Percentiles rank a stretch among this genome's conserved stretches.
Conservation (phyloP, 2,888 invertebrate species). For the Kryphioiulus occultus region DNA sequence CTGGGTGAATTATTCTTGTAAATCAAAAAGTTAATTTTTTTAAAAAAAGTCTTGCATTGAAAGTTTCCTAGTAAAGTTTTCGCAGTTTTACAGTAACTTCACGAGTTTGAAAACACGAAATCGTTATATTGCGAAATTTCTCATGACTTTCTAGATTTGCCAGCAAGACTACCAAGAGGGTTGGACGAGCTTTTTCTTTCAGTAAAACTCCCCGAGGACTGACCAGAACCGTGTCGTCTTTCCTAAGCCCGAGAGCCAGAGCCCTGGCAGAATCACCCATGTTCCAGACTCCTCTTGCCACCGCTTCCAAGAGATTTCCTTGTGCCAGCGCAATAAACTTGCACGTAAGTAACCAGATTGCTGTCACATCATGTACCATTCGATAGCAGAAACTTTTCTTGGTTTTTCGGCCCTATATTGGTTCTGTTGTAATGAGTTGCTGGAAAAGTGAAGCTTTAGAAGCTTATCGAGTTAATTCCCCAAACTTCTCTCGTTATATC, state of each 20-base stretch:
- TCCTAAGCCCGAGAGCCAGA: constrained; percentile 76
- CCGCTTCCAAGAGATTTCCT: constrained; percentile 50
- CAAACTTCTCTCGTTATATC: not conserved
- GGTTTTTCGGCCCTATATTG: too few relatives aligned
- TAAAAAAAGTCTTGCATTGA: too few relatives aligned
- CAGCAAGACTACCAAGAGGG: constrained; percentile 65
- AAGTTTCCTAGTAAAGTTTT: too few relatives aligned
- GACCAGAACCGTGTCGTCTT: constrained; percentile 91
- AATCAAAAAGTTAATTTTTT: too few relatives aligned
- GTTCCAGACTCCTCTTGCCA: constrained; percentile 49
- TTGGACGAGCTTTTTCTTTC: constrained; percentile 93
- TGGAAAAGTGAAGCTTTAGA: too few relatives aligned
- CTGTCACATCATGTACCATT: too few relatives aligned
- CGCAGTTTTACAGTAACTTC: too few relatives aligned
- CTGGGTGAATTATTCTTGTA: too few relatives aligned
- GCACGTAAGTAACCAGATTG: constrained; percentile 42
- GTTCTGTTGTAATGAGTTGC: too few relatives aligned
- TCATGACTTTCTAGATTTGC: constrained; percentile 57
- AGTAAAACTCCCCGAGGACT: constrained; percentile 93
- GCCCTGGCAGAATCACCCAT: constrained; percentile 50
- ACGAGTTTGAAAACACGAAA: too few relatives aligned
- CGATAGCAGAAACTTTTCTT: too few relatives aligned
- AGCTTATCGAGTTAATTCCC: not conserved
- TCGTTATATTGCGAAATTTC: not conserved
- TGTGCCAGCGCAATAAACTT: constrained; percentile 51